These are phyloP conservation scores for Montipora foliosa DNA, from an alignment of 64 coral and sea anemone genomes.

Conservation along the genomic window DNA sequence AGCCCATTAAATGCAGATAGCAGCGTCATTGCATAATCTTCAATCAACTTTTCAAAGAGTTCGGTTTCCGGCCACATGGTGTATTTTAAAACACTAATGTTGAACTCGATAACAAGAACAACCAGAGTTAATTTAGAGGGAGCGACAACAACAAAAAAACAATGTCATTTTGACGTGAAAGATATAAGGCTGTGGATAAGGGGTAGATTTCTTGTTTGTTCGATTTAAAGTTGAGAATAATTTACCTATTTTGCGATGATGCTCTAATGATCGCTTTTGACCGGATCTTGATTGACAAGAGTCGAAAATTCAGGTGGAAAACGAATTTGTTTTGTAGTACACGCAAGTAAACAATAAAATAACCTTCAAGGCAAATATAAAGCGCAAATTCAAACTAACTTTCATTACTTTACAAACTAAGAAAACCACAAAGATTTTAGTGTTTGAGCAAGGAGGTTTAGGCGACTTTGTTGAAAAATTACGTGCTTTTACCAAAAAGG, in stretches of 20 bases:
- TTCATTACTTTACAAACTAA: too few species aligned
- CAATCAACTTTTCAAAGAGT: conserved; percentile 20
- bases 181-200: not conserved
- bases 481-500: too few species aligned
- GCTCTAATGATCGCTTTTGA: not conserved
- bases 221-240: not conserved
- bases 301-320: not conserved
- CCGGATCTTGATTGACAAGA: not conserved
- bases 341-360: not conserved
- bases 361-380: not conserved
- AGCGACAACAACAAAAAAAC: not conserved
- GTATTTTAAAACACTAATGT: conserved; percentile 13
- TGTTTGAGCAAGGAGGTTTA: too few species aligned
- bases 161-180: not conserved
- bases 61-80: conserved; percentile 50
- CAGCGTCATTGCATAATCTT: conserved; percentile 41
- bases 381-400: not conserved
- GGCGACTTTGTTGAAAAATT: too few species aligned
- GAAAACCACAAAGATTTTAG: too few species aligned
- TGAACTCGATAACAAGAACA: conserved; percentile 36
- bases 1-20: conserved; percentile 40
- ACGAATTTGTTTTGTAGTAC: conserved; percentile 1
- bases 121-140: not conserved
- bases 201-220: conserved; percentile 25
- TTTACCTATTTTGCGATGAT: not conserved